These are phyloP conservation scores for Takifugu ocellatus DNA, from an alignment of 2,797 vertebrate genomes.

Conservation along the genomic window DNA sequence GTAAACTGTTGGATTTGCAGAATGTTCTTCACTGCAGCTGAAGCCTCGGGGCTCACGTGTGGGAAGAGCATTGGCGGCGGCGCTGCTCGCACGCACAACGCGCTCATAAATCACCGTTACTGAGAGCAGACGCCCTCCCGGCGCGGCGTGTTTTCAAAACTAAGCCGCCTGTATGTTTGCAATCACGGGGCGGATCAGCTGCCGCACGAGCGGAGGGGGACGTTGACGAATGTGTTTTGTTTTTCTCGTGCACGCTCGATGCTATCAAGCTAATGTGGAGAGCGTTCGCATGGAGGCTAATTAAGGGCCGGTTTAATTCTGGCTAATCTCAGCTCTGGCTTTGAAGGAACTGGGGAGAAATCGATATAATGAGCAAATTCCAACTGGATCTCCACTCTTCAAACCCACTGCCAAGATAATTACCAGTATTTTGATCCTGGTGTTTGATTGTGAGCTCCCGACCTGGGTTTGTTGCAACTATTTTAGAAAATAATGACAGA, in stretches of 20 bases:
- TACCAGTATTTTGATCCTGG: too few species aligned
- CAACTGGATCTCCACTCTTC: slow-evolving; percentile 42
- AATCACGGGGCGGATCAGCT: slow-evolving; percentile 35
- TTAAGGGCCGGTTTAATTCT: slow-evolving; percentile 56
- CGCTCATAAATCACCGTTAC: slow-evolving; percentile 59
- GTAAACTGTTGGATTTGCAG: too few species aligned
- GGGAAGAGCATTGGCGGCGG: slow-evolving; percentile 45
- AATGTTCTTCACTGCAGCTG: slow-evolving; percentile 29
- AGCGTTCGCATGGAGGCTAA: slow-evolving; percentile 54
- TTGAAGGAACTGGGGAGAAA: slow-evolving; percentile 44
- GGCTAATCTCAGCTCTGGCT: slow-evolving; percentile 64
- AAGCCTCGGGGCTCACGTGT: slow-evolving; percentile 46
- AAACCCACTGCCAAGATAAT: not conserved
- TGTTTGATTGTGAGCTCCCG: too few species aligned
- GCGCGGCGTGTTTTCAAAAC: slow-evolving; percentile 43
- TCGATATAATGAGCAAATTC: slow-evolving; percentile 62
- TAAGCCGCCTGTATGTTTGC: slow-evolving; percentile 44
- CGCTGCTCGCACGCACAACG: slow-evolving; percentile 21
- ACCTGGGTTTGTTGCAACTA: too few species aligned
- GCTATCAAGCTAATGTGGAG: slow-evolving; percentile 19
- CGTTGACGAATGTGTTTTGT: slow-evolving; percentile 22
- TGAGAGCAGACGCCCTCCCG: slow-evolving; percentile 28
- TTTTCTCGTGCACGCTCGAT: slow-evolving; percentile 16
- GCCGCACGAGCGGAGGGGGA: slow-evolving; percentile 12
- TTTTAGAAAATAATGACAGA: too few species aligned